These are phyloP conservation scores for Temnothorax curvispinosus DNA, from an alignment of 1,140 invertebrate genomes.

Conservation along the genomic window DNA sequence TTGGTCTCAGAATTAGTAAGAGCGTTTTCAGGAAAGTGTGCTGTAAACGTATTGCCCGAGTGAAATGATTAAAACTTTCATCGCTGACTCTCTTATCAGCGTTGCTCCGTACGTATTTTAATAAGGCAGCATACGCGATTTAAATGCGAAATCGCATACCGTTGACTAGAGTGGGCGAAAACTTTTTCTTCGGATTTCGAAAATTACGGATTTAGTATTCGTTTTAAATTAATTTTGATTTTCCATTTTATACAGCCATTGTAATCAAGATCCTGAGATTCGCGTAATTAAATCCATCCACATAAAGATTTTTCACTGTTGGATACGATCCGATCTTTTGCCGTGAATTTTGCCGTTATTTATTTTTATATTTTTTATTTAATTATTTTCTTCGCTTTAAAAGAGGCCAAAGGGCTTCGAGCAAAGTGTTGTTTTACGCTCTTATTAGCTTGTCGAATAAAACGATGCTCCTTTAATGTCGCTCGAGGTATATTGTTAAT, in stretches of 20 bases:
- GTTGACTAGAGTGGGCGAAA: background rate
- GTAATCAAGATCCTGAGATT: background rate
- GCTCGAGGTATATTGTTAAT: conserved; percentile 44
- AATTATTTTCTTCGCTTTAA: background rate
- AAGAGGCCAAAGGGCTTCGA: conserved; percentile 11
- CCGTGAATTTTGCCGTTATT: background rate
- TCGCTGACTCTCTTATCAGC: conserved; percentile 21
- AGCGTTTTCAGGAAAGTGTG: conserved; percentile 30
- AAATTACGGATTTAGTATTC: background rate
- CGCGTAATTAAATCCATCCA: background rate
- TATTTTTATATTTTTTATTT: conserved; percentile 6
- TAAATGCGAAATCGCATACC: conserved; percentile 4
- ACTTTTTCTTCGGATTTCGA: background rate
- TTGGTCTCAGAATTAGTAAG: conserved; percentile 33
- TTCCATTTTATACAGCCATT: background rate
- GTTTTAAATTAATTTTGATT: background rate
- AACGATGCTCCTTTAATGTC: conserved; percentile 25
- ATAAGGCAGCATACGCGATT: conserved; percentile 29
- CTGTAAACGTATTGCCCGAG: conserved; percentile 1
- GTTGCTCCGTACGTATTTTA: background rate
- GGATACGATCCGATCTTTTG: conserved; percentile 1
- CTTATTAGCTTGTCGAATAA: conserved; percentile 48
- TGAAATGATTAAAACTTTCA: conserved; percentile 63
- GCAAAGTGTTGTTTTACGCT: conserved; percentile 31
- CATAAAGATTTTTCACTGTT: background rate